Evolutionary conservation across 64 coral and sea anemone species (phyloP).

Genomic region (Cladopsammia gracilis): DNA sequence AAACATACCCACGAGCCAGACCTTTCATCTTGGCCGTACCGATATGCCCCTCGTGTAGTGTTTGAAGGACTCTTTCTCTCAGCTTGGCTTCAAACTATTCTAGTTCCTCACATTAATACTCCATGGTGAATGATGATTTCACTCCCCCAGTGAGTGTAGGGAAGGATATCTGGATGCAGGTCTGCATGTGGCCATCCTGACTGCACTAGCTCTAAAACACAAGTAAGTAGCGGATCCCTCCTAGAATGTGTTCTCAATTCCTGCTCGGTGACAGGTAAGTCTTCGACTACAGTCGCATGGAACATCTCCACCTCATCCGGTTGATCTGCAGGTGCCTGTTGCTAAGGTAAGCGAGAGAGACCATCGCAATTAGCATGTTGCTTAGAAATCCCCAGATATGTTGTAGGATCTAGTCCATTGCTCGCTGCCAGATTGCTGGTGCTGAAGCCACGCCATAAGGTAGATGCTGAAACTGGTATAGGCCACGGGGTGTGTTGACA

Average conservation of each 20-base stretch:
- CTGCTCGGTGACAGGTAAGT: slow-evolving; percentile 48
- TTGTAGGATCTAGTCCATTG: slow-evolving; percentile 41
- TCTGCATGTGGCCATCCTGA: slow-evolving; percentile 24
- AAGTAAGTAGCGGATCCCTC: slow-evolving; percentile 49
- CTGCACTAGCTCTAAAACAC: slow-evolving; percentile 39
- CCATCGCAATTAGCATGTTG: slow-evolving; percentile 68
- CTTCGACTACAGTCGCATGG: slow-evolving; percentile 21
- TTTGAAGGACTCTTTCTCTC: not conserved
- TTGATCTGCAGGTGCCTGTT: not conserved
- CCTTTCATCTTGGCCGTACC: not conserved
- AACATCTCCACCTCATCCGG: slow-evolving; percentile 32
- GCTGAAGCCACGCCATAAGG: slow-evolving; percentile 45
- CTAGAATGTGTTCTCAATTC: slow-evolving; percentile 33
- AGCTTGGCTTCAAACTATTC: not conserved
- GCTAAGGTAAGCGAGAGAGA: not conserved
- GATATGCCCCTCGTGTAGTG: not conserved
- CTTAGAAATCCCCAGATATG: slow-evolving; percentile 13
- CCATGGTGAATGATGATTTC: not conserved
- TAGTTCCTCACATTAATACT: slow-evolving; percentile 28
- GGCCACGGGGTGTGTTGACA: not conserved
- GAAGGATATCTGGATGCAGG: not conserved
- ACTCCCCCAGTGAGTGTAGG: slow-evolving; percentile 7
- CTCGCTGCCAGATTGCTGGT: slow-evolving; percentile 29
- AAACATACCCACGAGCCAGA: slow-evolving; percentile 28
- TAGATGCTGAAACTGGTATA: slow-evolving; percentile 23